Conservation (phyloP, 1,140 invertebrate genomes). For the Philotrypesis tridentata region DNA sequence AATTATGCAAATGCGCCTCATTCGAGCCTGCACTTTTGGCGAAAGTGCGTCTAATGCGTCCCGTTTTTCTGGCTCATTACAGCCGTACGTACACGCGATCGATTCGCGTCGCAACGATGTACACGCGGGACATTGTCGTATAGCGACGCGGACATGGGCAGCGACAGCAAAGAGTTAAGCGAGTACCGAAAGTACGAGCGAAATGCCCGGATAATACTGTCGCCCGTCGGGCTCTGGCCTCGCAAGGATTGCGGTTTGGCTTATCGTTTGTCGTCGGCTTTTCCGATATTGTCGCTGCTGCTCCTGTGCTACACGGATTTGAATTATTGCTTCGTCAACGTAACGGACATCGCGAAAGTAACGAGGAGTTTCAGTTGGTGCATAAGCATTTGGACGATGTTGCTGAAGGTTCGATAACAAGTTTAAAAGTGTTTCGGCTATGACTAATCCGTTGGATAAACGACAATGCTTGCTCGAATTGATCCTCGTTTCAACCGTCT, state of each 20-base stretch:
- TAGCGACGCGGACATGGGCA: background rate
- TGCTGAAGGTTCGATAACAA: too few relatives aligned
- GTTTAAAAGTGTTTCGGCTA: too few relatives aligned
- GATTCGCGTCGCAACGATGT: background rate
- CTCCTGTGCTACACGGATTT: background rate
- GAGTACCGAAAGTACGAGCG: slow-evolving; percentile 2
- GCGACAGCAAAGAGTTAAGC: background rate
- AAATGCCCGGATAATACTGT: background rate
- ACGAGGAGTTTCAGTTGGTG: slow-evolving; percentile 17
- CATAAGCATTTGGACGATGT: too few relatives aligned
- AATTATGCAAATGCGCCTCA: too few relatives aligned
- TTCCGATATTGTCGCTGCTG: background rate
- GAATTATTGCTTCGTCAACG: background rate
- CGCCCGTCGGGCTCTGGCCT: background rate
- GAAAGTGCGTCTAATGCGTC: background rate
- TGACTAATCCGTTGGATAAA: too few relatives aligned
- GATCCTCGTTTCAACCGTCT: too few relatives aligned
- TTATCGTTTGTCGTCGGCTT: background rate
- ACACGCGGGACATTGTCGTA: background rate
- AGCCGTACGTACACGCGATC: background rate
- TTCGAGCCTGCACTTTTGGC: background rate
- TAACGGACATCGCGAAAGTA: slow-evolving; percentile 5
- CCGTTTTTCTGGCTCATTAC: background rate
- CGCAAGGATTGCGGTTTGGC: too few relatives aligned
- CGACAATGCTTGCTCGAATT: too few relatives aligned